A percentile compares a stretch with the other conserved stretches of the same genome.
Conservation (phyloP, 1,140 invertebrate species). For the Drosophila nigrodunni region DNA sequence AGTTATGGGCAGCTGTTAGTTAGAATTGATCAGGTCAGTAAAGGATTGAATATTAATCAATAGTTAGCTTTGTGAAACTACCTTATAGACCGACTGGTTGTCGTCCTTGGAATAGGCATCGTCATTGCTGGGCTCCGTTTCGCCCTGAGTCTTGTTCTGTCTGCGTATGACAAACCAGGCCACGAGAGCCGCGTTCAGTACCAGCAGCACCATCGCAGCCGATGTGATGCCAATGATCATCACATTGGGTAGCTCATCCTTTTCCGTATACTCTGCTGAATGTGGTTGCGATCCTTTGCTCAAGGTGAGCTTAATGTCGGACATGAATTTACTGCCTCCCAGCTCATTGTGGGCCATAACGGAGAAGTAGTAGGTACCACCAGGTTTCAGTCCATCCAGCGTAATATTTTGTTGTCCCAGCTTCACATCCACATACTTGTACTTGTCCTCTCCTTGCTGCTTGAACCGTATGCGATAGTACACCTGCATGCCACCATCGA, state of each 20-base stretch:
- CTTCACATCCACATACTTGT: conserved; percentile 91
- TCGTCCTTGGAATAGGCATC: conserved; percentile 94
- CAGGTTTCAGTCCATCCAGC: conserved; percentile 90
- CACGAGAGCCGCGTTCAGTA: conserved; percentile 92
- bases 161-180: conserved; percentile 91
- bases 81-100: conserved; percentile 85
- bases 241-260: conserved; percentile 89
- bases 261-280: conserved; percentile 88
- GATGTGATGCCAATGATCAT: conserved; percentile 93
- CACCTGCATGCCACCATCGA: conserved; percentile 95
- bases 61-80: conserved; percentile 29
- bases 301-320: conserved; percentile 90
- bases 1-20: conserved; percentile 77
- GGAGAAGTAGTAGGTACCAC: conserved; percentile 94
- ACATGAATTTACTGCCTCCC: conserved; percentile 92
- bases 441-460: conserved; percentile 85
- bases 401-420: conserved; percentile 89
- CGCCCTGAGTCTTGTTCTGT: conserved; percentile 87
- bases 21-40: conserved; percentile 47
- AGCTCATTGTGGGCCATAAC: conserved; percentile 94
- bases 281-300: conserved; percentile 85
- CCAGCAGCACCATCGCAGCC: conserved; percentile 90
- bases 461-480: conserved; percentile 91
- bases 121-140: conserved; percentile 88
- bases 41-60: conserved; percentile 6